phyloP scores from a whole-genome alignment of 2,113 vertebrate genomes.

The Lethenteron reissneri region DNA sequence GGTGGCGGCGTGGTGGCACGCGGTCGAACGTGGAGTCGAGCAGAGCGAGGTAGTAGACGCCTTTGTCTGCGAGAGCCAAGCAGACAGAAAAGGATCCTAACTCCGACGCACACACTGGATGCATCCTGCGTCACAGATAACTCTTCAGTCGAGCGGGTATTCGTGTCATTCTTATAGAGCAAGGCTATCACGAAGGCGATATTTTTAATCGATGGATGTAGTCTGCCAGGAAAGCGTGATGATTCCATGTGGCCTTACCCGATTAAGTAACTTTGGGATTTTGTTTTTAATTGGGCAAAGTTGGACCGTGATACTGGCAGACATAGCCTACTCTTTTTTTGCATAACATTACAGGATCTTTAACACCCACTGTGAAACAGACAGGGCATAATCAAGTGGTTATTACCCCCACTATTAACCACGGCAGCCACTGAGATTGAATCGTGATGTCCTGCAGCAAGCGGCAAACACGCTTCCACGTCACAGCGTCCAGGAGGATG shows the following conservation, averaged over 20 bases:
- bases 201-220: background rate
- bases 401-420: too few relatives aligned
- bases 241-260: background rate
- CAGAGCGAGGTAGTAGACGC: slow-evolving; percentile 26
- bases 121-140: background rate
- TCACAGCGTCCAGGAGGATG: too few relatives aligned
- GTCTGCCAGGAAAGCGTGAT: background rate
- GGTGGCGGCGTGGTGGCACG: slow-evolving; percentile 15
- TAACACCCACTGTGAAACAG: too few relatives aligned
- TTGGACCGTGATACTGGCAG: too few relatives aligned
- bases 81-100: background rate
- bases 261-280: too few relatives aligned
- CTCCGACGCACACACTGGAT: background rate
- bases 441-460: too few relatives aligned
- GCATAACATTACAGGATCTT: too few relatives aligned
- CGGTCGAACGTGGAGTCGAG: slow-evolving; percentile 30
- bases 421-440: too few relatives aligned
- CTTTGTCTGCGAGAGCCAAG: slow-evolving; percentile 13
- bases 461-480: too few relatives aligned
- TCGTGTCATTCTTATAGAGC: background rate
- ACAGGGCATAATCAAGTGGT: too few relatives aligned
- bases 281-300: too few relatives aligned
- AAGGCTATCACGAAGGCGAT: background rate
- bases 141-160: background rate
- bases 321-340: too few relatives aligned